A percentile compares a stretch with the other conserved stretches of the same genome.
These are phyloP conservation scores for Drosophila robusta DNA, from an alignment of 2,888 invertebrate genomes.

Conservation along the genomic window DNA sequence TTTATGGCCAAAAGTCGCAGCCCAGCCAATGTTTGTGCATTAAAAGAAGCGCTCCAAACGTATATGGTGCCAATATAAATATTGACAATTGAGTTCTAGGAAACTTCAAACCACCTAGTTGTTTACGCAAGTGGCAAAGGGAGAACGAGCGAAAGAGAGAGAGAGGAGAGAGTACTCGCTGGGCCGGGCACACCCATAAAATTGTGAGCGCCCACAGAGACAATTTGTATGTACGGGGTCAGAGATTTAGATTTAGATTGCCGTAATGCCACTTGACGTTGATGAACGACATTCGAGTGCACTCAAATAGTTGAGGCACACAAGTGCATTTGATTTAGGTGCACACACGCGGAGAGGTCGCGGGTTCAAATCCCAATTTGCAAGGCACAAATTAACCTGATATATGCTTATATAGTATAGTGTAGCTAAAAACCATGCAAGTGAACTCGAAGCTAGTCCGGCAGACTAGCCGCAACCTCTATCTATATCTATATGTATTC, in stretches of 20 bases:
- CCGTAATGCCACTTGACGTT: conserved; percentile 75
- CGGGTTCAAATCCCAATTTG: conserved; percentile 31
- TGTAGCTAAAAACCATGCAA: too few relatives aligned
- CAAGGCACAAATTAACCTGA: conserved; percentile 17
- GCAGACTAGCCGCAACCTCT: too few relatives aligned
- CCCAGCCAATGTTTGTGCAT: conserved; percentile 66
- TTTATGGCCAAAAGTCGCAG: conserved; percentile 25
- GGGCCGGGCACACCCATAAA: conserved; percentile 44
- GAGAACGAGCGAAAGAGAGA: neutral
- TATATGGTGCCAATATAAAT: conserved; percentile 59
- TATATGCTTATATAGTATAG: neutral
- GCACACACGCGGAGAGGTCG: conserved; percentile 1
- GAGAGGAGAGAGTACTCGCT: conserved; percentile 2
- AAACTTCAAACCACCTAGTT: conserved; percentile 46
- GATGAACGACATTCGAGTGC: conserved; percentile 61
- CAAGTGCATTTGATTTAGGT: conserved; percentile 47
- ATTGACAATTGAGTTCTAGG: conserved; percentile 70
- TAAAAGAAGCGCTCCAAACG: conserved; percentile 56
- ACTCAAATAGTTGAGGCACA: conserved; percentile 21
- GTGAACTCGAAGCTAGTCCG: too few relatives aligned
- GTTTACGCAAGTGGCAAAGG: conserved; percentile 27
- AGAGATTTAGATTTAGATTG: conserved; percentile 67
- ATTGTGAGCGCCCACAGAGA: conserved; percentile 24
- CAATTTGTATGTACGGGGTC: conserved; percentile 42
- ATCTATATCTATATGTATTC: too few relatives aligned